Evolutionary conservation across 2,888 invertebrate genomes (phyloP).

Genomic region (Temnothorax rugatulus): DNA sequence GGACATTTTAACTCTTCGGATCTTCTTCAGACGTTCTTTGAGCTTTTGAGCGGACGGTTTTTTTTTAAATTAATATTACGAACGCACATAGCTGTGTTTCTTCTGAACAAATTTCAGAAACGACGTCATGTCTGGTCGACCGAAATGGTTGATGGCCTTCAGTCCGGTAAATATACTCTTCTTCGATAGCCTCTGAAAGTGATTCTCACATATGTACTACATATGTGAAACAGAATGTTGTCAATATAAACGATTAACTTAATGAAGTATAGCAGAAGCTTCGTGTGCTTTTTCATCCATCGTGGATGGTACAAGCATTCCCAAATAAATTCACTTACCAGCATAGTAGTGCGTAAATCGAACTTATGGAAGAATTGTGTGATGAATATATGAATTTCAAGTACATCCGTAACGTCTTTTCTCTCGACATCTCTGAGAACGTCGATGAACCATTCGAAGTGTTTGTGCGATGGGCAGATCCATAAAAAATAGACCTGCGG

Average conservation of each 20-base stretch:
- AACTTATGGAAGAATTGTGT: slow-evolving; percentile 99
- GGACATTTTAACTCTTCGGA: neutral
- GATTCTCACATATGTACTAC: slow-evolving; percentile 99
- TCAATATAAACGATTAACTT: slow-evolving; percentile 5
- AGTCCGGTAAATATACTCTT: slow-evolving; percentile 98
- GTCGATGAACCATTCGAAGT: slow-evolving; percentile 99
- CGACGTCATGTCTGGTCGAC: slow-evolving; percentile 98
- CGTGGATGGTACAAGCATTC: neutral
- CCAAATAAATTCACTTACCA: slow-evolving; percentile 89
- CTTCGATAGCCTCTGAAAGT: slow-evolving; percentile 97
- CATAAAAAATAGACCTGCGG: slow-evolving; percentile 97
- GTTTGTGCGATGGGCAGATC: slow-evolving; percentile 99
- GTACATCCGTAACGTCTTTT: slow-evolving; percentile 97
- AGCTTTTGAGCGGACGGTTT: neutral
- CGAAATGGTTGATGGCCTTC: slow-evolving; percentile 98
- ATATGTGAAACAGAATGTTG: slow-evolving; percentile 26
- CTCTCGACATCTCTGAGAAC: slow-evolving; percentile 97
- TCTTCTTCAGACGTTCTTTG: neutral
- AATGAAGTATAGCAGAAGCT: neutral
- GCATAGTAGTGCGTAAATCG: slow-evolving; percentile 98
- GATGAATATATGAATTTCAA: slow-evolving; percentile 99
- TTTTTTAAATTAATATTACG: neutral
- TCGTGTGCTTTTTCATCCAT: neutral
- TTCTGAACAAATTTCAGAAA: slow-evolving; percentile 98
- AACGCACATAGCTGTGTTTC: slow-evolving; percentile 98